These are phyloP conservation scores for Daphoenositta chrysoptera DNA, from an alignment of 2,113 vertebrate species.

Conservation along the genomic window DNA sequence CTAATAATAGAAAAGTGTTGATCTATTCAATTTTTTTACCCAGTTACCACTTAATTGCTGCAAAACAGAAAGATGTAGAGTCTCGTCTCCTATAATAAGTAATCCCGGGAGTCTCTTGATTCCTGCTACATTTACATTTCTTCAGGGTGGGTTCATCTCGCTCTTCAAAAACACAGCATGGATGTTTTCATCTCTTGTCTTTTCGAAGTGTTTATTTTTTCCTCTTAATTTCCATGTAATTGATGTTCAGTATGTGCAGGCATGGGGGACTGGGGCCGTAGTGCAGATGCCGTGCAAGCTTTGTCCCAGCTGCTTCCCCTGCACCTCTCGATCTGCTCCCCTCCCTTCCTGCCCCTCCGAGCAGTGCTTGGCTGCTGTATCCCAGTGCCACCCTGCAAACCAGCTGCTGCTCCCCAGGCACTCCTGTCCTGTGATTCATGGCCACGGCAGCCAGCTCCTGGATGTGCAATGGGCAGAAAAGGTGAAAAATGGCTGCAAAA, in stretches of 20 bases:
- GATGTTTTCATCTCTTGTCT: slow-evolving; percentile 24
- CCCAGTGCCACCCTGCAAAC: not conserved
- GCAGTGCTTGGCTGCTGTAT: not conserved
- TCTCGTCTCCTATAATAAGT: slow-evolving; percentile 33
- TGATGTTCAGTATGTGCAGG: not conserved
- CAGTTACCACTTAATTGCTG: slow-evolving; percentile 50
- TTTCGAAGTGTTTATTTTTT: slow-evolving; percentile 13
- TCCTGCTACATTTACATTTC: slow-evolving; percentile 49
- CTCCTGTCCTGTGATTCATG: not conserved
- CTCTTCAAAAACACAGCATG: not conserved
- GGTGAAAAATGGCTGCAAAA: not conserved
- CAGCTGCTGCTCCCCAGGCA: not conserved
- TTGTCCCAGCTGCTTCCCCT: slow-evolving; percentile 32
- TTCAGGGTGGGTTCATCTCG: not conserved
- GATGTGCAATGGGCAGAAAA: not conserved
- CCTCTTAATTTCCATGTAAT: not conserved
- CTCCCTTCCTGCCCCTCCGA: not conserved
- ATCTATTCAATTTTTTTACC: slow-evolving; percentile 7
- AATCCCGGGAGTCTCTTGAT: not conserved
- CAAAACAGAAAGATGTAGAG: slow-evolving; percentile 36
- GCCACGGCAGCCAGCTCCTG: not conserved
- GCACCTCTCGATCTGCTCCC: not conserved
- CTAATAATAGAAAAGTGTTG: slow-evolving; percentile 58
- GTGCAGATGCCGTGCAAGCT: not conserved
- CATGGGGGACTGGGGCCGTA: not conserved